Base-by-base conservation (phyloP, 1,140 invertebrate species). In the Euwallacea fornicatus region DNA sequence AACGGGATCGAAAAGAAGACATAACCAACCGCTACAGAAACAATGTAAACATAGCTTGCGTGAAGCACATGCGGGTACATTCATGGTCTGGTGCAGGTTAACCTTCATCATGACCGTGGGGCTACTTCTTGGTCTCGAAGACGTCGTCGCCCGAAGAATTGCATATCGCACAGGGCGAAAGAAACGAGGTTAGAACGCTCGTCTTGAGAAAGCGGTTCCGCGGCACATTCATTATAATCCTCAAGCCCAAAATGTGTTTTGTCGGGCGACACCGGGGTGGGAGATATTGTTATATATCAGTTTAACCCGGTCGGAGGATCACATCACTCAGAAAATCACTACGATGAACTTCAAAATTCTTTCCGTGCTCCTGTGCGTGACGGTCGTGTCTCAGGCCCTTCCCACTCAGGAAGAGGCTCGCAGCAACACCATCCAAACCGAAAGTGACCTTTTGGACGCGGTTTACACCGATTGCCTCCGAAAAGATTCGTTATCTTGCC, bases 401-500 rank as follows among this genome's bases (percentile, higher is more conserved):
- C 90, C 90, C 54, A 86, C 90, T 11, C 88, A 90, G 81, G 89
- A 92, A 76, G 79, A 80, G 65, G 77, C 77, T 3, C 76, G 81
- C 54, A 83, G 83, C 73, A 88, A 88, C 77, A 81, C 85, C 69
- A 84, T 88, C 69, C 85, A 86, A 74, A 86, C 85, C 56, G 89
- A 91, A 69, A 91, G 91, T 76, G 91, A 94, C 73, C 85, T 92
- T 33, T 85, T 90, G 84, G 88, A 90, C 75, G 88, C 87, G 75
- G 89, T 91, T 75, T 88, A 92, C 79, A 86, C 84, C 72, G 91
- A 94, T 74, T 94, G 92, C 76, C 79, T 92, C 60, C 86, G 88
- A 73, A 93, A 93, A 81, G 91, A 93, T 77, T 91, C 91, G 1
- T 87, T 90, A 42, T 88, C 88, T 80, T 94, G 92, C 79, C 86